Evolutionary conservation across 2,113 vertebrate species (phyloP).

Genomic region (Crotalus horridus): DNA sequence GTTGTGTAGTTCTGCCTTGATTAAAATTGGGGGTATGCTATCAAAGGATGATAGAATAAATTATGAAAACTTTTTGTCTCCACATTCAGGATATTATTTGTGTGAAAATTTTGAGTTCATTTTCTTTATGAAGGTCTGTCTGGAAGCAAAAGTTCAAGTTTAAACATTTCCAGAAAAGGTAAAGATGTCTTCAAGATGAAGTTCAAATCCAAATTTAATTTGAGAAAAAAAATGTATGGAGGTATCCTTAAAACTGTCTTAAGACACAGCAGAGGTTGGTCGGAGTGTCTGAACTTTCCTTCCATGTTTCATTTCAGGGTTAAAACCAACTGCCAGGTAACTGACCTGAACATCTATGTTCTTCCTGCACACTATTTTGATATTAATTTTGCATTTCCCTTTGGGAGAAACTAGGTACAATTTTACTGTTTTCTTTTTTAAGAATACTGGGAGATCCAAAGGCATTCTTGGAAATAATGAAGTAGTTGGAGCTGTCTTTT

Average conservation of each 20-base stretch:
- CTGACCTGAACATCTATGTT: not conserved
- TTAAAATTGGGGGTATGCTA: not conserved
- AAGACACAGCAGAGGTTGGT: not conserved
- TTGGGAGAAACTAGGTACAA: not conserved
- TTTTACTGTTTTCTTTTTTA: not conserved
- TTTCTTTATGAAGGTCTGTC: not conserved
- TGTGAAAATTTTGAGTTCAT: not conserved
- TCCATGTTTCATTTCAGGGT: not conserved
- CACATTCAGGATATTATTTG: not conserved
- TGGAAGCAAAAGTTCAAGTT: not conserved
- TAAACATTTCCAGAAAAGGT: not conserved
- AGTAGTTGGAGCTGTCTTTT: not conserved
- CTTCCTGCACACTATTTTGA: not conserved
- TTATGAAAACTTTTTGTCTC: not conserved
- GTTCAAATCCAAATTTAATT: not conserved
- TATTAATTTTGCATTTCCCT: not conserved
- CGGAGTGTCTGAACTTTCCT: not conserved
- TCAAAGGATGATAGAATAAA: not conserved
- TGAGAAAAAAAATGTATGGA: not conserved
- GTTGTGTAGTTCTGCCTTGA: not conserved
- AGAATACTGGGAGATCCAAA: not conserved
- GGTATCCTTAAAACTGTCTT: not conserved
- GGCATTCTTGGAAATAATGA: not conserved
- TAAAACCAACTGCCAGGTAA: not conserved
- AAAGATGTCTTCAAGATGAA: not conserved